These are phyloP conservation scores for Parnassius glacialis DNA, from an alignment of 2,888 invertebrate species.

Conservation along the genomic window DNA sequence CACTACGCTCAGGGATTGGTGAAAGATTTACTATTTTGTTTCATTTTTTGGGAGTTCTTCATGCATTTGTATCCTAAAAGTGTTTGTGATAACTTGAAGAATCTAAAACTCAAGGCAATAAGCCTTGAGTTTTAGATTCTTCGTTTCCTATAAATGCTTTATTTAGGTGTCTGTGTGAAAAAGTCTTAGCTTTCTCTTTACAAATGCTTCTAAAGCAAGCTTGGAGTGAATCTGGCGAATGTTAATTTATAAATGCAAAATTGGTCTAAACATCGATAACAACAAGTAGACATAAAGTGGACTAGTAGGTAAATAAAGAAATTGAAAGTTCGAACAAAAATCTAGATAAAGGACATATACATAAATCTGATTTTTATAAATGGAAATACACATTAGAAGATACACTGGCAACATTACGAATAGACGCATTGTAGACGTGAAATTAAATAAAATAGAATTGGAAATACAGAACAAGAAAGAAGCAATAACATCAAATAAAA, in stretches of 20 bases:
- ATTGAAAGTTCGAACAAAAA: neutral
- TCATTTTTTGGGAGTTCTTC: slow-evolving; percentile 1
- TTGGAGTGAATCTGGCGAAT: slow-evolving; percentile 5
- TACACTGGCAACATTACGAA: neutral
- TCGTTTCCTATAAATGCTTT: slow-evolving; percentile 16
- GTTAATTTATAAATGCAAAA: neutral
- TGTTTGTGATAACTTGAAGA: neutral
- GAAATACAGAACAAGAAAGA: neutral
- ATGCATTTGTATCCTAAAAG: slow-evolving; percentile 7
- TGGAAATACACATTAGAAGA: neutral
- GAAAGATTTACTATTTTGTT: slow-evolving; percentile 15
- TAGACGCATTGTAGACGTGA: too few species aligned
- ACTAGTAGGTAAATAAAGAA: neutral
- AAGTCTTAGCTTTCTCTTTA: slow-evolving; percentile 10
- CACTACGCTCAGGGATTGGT: slow-evolving; percentile 8
- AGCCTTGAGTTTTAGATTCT: slow-evolving; percentile 14
- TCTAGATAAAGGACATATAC: too few species aligned
- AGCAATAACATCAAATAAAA: too few species aligned
- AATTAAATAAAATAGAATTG: neutral
- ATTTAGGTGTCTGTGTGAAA: slow-evolving; percentile 16
- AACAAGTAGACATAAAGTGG: neutral
- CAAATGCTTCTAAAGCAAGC: neutral
- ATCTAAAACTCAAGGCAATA: too few species aligned
- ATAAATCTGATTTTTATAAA: too few species aligned
- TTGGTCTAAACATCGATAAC: neutral